A percentile compares a stretch with the other conserved stretches of the same genome.
Evolutionary conservation across 2,888 invertebrate species (phyloP).

Genomic region (Eulithis prunata): DNA sequence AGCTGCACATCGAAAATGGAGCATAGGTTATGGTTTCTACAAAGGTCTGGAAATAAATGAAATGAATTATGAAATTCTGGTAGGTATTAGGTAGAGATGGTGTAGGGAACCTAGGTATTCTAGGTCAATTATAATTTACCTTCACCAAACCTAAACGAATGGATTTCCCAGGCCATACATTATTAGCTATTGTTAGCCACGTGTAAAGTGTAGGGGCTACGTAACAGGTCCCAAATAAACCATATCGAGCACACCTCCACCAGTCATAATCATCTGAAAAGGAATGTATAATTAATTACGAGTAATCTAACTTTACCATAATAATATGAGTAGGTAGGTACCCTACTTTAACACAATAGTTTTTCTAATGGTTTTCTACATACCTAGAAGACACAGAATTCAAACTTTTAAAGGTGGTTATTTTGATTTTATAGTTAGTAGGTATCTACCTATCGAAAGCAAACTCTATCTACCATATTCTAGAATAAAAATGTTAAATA

Average conservation of each 20-base stretch:
- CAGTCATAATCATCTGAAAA: constrained; percentile 85
- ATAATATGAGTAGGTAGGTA: no score
- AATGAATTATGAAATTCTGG: neutral
- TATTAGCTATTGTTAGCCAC: constrained; percentile 91
- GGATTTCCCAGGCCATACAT: constrained; percentile 89
- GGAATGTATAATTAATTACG: neutral
- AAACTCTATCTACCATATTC: no score
- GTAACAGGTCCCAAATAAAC: constrained; percentile 91
- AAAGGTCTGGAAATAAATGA: constrained; percentile 82
- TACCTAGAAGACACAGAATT: no score
- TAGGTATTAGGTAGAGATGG: no score
- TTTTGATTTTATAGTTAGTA: no score
- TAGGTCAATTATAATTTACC: constrained; percentile 65
- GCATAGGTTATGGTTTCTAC: constrained; percentile 91
- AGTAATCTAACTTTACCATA: neutral
- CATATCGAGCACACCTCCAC: constrained; percentile 88
- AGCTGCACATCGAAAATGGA: constrained; percentile 90
- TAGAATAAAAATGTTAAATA: no score
- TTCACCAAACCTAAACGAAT: constrained; percentile 89
- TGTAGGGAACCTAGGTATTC: no score
- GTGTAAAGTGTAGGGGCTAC: constrained; percentile 92
- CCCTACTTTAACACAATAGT: no score
- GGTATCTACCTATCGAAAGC: no score
- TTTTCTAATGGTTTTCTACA: no score
- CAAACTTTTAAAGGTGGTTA: no score